Evolutionary conservation across 2,113 vertebrate genomes (phyloP), one percentile per base, ranked within the genome.

Genomic region (Calyptomena viridis): DNA sequence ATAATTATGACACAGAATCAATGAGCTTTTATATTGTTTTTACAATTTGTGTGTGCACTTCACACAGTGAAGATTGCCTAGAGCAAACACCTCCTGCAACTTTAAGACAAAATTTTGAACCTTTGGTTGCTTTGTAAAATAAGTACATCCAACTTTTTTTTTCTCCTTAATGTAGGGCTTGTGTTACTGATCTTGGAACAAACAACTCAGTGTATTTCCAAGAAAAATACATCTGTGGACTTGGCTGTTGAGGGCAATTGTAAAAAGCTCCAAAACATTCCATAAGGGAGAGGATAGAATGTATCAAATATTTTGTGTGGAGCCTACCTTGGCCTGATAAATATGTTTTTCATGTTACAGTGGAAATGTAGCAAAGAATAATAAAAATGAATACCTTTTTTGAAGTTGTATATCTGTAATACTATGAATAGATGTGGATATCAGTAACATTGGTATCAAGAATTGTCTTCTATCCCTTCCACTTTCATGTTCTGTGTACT

Each of bases 221-320:
- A 96, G 91, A 86, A 93, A 89, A 98, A 91, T 94, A 97, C 96
- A 95, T 97, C 96, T 98, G 97, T 97, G 91, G 68, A 58, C 84
- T 97, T 97, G 89, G 87, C 95, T 91, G 80, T 91, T 66, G 90
- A 86, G 66, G 74, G 55, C 84, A 93, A 89, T 84, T 93, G 35
- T 96, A 63, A 68, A 92, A 94, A 42, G 28, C 58, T 94, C 80
- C 56, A 95, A 89, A 93, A 64, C 30, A 84, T 94, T 96, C 68
- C 31, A 14, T 88, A 81, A 94, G 64, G 88, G 62, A 92, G 52
- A 93, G 59, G 33, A 33, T 88, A 91, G 52, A 84, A 53, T 74
- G 24, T 66, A 62, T 62, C 25, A 88, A 25, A 47, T 72, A 50
- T 50, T 88, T 83, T 84, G 28, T 49, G 14, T 78, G 44, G 14